A percentile compares a stretch with the other conserved stretches of the same genome.
phyloP scores from a whole-genome alignment of 2,113 vertebrate genomes.

The Grammomys dolichurus region DNA sequence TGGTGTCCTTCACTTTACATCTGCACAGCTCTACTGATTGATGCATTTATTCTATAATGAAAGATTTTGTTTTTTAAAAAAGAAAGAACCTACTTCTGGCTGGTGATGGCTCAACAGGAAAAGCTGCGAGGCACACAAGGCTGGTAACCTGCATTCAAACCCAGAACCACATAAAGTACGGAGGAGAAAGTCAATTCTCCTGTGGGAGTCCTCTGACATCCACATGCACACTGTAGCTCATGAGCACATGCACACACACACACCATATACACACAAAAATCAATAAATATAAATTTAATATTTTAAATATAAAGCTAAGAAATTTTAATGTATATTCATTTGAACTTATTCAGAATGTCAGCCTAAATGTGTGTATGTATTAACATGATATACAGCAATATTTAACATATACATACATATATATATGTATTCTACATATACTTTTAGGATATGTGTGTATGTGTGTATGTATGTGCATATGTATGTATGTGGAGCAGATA shows the following conservation, averaged over 20 bases:
- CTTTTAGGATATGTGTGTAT: background rate
- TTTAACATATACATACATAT: background rate
- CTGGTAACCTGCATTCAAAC: background rate
- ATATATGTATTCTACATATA: background rate
- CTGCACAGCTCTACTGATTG: background rate
- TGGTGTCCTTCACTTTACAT: background rate
- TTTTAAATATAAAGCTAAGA: background rate
- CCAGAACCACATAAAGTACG: background rate
- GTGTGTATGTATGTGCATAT: background rate
- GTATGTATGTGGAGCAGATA: background rate
- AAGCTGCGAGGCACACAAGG: background rate
- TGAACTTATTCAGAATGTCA: background rate
- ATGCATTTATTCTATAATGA: background rate
- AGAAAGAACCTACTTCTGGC: background rate
- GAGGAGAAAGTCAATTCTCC: background rate
- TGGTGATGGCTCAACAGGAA: background rate
- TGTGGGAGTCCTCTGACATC: background rate
- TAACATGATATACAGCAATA: background rate
- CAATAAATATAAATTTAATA: background rate
- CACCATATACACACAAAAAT: background rate
- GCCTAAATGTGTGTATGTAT: background rate
- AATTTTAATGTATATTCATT: background rate
- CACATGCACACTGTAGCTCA: background rate
- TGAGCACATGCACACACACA: background rate
- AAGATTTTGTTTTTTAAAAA: background rate